Evolutionary conservation across 2,888 invertebrate genomes (phyloP).

Genomic region (Tiliacea aurago): DNA sequence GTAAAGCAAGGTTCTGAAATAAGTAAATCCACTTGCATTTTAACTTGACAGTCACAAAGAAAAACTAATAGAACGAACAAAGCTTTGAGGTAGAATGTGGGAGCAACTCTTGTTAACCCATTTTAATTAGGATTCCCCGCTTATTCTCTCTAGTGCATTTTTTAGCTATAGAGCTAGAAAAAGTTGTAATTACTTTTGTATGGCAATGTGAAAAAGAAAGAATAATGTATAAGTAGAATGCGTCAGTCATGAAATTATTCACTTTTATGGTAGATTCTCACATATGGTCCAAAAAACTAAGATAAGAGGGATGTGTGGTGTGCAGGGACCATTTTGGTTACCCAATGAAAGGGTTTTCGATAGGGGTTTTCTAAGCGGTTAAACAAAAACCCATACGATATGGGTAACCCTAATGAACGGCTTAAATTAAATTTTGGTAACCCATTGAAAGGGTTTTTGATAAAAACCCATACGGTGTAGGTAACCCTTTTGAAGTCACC

Average conservation of each 20-base stretch:
- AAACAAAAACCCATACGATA: too few species aligned
- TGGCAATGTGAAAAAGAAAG: neutral
- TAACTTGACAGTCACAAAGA: slow-evolving; percentile 14
- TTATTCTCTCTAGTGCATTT: neutral
- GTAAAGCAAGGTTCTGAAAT: neutral
- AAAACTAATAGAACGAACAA: slow-evolving; percentile 10
- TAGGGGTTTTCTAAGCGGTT: too few species aligned
- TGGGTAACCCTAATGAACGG: too few species aligned
- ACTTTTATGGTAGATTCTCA: neutral
- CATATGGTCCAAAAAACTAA: neutral
- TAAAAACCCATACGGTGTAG: too few species aligned
- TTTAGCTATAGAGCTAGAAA: slow-evolving; percentile 7
- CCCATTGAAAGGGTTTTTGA: too few species aligned
- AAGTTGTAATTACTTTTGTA: slow-evolving; percentile 3
- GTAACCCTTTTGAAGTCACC: too few species aligned
- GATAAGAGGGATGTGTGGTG: too few species aligned
- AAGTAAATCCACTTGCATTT: slow-evolving; percentile 6
- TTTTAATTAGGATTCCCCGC: slow-evolving; percentile 42
- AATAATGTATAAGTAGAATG: neutral
- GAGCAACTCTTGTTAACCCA: slow-evolving; percentile 5
- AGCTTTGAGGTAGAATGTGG: slow-evolving; percentile 26
- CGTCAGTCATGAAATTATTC: neutral
- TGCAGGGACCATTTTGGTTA: too few species aligned
- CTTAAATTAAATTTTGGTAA: too few species aligned
- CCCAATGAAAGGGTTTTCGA: too few species aligned